Base-by-base conservation (phyloP, 1,140 invertebrate genomes). In the Scaptomyza graminum region DNA sequence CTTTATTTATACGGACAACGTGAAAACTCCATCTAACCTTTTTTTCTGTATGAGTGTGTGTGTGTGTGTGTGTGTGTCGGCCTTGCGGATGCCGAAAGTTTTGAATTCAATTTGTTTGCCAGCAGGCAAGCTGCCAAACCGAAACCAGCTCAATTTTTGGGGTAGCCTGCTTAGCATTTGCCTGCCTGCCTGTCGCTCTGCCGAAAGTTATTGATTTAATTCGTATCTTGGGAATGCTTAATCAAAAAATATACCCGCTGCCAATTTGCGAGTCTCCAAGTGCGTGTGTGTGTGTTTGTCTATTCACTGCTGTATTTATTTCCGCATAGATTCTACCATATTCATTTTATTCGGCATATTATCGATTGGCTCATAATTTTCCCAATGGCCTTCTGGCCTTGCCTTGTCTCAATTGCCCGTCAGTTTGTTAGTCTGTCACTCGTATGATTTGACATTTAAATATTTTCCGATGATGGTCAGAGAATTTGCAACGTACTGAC, bases 221-320 rank as follows among this genome's bases (percentile, higher is more conserved):
- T 87, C 71, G 82, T 87, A 73, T 87, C 82, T 87, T 74, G 82
- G 82, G 82, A 85, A 87, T 78, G 82, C 82, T 87, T 85, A 85
- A 87, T 85, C 82, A 85, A 85, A 85, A 74, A 78, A 76, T 79
- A 79, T 71, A 43, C 56, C 57, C 73, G 54, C 57, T 62, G 75
- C 59, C 71, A 74, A 77, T 72, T 65, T 65, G 74, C 74, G 51
- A 64, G 69, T 59, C 59, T 22, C 51, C 18, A 68, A 66, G 59
- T 65, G 62, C 62, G 43, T 39, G 37, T 44, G 41, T 82, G 5
- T 44, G 44, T 55, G 52, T 64, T 6, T 55, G 11, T 12, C 7
- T 55, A 44, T 55, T 56, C 61, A 46, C 41, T 43, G 39, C 67
- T 25, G 9, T 64, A 49, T 57, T 57, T 51, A 49, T 52, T 57